Evolutionary conservation across 2,888 invertebrate genomes (phyloP).

Genomic region (Cephus runcator): DNA sequence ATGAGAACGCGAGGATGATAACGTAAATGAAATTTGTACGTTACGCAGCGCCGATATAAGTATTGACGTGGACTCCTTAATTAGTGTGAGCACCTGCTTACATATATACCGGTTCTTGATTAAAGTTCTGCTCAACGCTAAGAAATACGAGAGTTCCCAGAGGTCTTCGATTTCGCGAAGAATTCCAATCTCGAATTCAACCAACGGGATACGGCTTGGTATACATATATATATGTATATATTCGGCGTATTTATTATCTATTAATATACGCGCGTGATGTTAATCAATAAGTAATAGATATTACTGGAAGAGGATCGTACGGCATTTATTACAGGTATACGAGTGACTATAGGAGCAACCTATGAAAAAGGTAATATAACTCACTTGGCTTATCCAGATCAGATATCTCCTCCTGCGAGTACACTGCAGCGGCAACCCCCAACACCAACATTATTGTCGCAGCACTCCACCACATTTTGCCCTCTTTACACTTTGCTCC

Average conservation of each 20-base stretch:
- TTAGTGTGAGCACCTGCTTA: neutral
- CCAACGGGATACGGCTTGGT: neutral
- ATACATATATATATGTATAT: neutral
- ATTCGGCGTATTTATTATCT: neutral
- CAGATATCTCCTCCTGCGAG: conserved; percentile 52
- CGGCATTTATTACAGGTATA: neutral
- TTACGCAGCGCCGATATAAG: neutral
- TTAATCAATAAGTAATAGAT: neutral
- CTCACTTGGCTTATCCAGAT: conserved; percentile 61
- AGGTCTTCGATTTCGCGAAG: neutral
- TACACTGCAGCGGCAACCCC: conserved; percentile 46
- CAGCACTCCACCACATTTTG: conserved; percentile 57
- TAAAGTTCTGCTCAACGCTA: neutral
- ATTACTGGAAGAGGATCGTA: neutral
- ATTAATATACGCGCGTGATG: neutral
- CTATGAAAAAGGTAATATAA: conserved; percentile 26
- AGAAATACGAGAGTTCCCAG: neutral
- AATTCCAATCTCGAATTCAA: neutral
- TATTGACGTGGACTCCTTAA: neutral
- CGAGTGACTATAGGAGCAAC: neutral
- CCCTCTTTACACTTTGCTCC: conserved; percentile 29
- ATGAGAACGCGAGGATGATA: neutral
- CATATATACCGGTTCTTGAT: neutral
- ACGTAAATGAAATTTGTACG: neutral
- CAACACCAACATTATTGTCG: conserved; percentile 50